Evolutionary conservation across 1,140 invertebrate genomes (phyloP), one percentile per base, ranked within the genome.

Genomic region (Heliconius himera): DNA sequence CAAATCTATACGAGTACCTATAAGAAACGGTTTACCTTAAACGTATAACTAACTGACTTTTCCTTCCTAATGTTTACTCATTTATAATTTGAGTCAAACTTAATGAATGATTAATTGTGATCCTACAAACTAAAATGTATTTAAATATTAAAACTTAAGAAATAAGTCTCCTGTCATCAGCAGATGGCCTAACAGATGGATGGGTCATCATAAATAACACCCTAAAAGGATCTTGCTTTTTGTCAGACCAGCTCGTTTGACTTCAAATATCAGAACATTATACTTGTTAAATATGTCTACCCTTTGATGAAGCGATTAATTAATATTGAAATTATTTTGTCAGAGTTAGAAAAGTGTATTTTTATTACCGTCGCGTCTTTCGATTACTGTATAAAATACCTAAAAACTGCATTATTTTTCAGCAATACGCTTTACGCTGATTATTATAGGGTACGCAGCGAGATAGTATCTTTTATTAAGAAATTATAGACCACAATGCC

Each of bases 151-250:
- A 76, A 54, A 6, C 54, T 70, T 49, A 36, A 74, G 77, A 80
- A 76, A 78, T 73, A 76, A 79, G 73, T 81, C 77, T 74, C 78
- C 82, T 83, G 80, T 81, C 78, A 81, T 77, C 77, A 78, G 76
- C 82, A 81, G 80, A 81, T 81, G 79, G 80, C 60, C 26, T 18
- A 76, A 73, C 82, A 83, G 78, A 81, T 78, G 60, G 60, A 66
- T 66, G 79, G 77, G 46, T 77, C 29, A 72, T 81, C 72, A 77
- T 81, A 77, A 77, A 81, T 81, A 77, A 77, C 72, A 51, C 60
- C 70, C 36, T 76, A 77, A 70, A 81, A 66, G 72, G 77, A 76
- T 77, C 66, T 73, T 22, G 56, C 60, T 75, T 77, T 81, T 81
- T 81, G 71, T 77, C 56, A 36, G 54, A 81, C n/a, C n/a, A 5